phyloP scores from a whole-genome alignment of 2,113 vertebrate species.

The Hypocryptadius cinnamomeus region DNA sequence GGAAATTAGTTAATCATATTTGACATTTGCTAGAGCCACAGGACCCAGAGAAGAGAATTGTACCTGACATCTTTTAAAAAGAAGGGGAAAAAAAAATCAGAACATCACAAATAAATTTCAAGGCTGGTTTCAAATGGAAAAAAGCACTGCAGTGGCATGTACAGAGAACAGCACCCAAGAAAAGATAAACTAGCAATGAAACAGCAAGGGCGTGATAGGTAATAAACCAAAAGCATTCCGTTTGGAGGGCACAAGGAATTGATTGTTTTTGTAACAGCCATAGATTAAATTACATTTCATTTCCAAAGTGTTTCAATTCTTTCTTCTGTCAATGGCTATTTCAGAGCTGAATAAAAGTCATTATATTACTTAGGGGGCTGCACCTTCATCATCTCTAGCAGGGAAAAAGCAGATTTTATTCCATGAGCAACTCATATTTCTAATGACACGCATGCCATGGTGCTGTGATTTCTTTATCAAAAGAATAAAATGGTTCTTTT shows the following conservation, averaged over 20 bases:
- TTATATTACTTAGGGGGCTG: neutral
- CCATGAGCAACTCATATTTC: neutral
- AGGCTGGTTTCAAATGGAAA: neutral
- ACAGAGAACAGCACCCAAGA: neutral
- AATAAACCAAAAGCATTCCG: neutral
- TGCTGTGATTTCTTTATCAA: neutral
- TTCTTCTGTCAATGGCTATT: constrained; percentile 29
- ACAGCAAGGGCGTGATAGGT: neutral
- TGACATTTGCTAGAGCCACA: constrained; percentile 4
- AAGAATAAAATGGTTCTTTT: neutral
- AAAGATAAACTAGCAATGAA: neutral
- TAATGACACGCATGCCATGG: neutral
- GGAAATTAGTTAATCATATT: neutral
- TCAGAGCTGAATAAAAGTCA: constrained; percentile 9
- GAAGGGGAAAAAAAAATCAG: neutral
- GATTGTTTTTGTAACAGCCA: constrained; percentile 16
- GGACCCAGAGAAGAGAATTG: neutral
- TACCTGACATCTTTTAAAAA: neutral
- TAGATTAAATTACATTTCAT: constrained; percentile 24
- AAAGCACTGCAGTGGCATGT: neutral
- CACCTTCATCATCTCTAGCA: neutral
- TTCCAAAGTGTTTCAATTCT: constrained; percentile 37
- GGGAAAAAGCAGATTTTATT: neutral
- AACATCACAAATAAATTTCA: constrained; percentile 6
- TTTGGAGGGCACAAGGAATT: constrained; percentile 14